phyloP scores from a whole-genome alignment of 2,797 vertebrate species.

The Babyrousa celebensis region DNA sequence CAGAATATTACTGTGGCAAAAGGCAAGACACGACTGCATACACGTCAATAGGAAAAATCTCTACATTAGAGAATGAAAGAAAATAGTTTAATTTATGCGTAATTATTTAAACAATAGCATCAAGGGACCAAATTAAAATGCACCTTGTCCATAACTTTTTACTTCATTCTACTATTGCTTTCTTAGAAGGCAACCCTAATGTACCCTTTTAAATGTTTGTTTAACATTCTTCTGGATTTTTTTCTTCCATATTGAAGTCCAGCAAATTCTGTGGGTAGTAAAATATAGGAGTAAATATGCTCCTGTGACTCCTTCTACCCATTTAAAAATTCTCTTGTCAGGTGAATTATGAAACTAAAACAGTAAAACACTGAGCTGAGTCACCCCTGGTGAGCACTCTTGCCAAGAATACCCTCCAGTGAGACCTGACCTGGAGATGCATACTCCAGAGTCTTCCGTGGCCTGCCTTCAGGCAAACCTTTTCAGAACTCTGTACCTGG shows the following conservation, averaged over 20 bases:
- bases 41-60: background rate
- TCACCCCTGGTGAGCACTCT: background rate
- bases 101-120: conserved; percentile 57
- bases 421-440: background rate
- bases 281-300: background rate
- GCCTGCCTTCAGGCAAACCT: background rate
- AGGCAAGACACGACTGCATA: background rate
- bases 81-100: conserved; percentile 26
- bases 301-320: background rate
- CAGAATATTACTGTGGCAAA: conserved; percentile 13
- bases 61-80: conserved; percentile 12
- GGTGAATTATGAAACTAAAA: conserved; percentile 25
- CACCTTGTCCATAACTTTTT: background rate
- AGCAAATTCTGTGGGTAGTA: background rate
- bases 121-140: background rate
- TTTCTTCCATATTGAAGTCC: background rate
- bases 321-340: background rate
- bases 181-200: background rate
- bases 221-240: conserved; percentile 40
- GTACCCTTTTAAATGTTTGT: background rate
- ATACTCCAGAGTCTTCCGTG: background rate
- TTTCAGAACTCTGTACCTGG: background rate
- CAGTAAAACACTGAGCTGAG: background rate
- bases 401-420: background rate
- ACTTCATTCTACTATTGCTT: background rate